Percentiles rank a stretch among this genome's conserved stretches.
phyloP scores from a whole-genome alignment of 1,140 invertebrate species.

The Popillia japonica region DNA sequence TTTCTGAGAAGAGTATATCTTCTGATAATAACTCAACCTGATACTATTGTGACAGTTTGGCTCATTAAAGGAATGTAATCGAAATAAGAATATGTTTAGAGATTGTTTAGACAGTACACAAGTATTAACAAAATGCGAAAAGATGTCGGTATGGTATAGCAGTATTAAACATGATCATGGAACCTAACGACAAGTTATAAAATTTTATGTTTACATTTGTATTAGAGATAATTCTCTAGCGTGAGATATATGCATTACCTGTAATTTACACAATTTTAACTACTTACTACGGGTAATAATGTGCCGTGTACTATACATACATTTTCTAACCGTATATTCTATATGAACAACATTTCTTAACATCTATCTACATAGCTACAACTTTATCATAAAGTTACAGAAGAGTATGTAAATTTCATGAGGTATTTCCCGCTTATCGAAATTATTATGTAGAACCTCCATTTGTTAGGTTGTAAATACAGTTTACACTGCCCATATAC shows the following conservation, averaged over 20 bases:
- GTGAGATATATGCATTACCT: neutral
- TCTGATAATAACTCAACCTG: too few species aligned
- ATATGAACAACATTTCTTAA: neutral
- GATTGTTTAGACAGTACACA: too few species aligned
- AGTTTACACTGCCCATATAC: neutral
- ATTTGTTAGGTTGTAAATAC: constrained; percentile 5
- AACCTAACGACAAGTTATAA: too few species aligned
- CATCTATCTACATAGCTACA: neutral
- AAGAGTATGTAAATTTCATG: neutral
- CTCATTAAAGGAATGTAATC: too few species aligned
- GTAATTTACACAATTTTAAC: neutral
- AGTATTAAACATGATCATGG: too few species aligned
- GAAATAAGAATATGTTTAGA: too few species aligned
- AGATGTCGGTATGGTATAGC: too few species aligned
- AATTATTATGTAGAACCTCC: neutral
- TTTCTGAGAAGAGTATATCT: too few species aligned
- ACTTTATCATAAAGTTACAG: neutral
- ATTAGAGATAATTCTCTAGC: neutral
- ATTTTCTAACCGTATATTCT: too few species aligned
- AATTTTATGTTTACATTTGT: neutral
- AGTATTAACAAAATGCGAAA: too few species aligned
- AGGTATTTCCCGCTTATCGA: neutral
- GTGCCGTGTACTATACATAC: neutral
- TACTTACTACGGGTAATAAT: neutral
- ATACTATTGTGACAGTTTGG: too few species aligned